Evolutionary conservation across 2,888 invertebrate genomes (phyloP).

Genomic region (Beris morrisii): DNA sequence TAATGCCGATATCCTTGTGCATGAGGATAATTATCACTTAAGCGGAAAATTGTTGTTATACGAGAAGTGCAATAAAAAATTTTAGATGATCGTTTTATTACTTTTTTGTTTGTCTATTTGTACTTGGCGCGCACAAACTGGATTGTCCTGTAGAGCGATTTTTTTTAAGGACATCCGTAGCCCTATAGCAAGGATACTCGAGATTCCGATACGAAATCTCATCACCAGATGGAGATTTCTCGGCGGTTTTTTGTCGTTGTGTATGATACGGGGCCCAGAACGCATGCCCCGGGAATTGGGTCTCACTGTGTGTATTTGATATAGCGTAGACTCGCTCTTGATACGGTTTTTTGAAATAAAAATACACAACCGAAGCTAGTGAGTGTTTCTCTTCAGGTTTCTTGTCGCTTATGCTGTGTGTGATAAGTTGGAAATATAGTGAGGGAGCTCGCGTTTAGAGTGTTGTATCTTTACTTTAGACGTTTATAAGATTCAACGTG

Average conservation of each 20-base stretch:
- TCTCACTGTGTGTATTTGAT: not conserved
- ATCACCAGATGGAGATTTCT: conserved; percentile 49
- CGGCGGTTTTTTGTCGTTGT: not conserved
- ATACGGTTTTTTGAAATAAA: too few species aligned
- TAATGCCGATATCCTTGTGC: conserved; percentile 1
- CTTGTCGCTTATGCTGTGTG: not conserved
- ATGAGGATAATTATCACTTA: conserved; percentile 50
- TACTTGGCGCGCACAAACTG: conserved; percentile 5
- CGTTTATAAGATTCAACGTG: too few species aligned
- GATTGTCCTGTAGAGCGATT: conserved; percentile 8
- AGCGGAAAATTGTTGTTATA: conserved; percentile 49
- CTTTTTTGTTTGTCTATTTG: conserved; percentile 31
- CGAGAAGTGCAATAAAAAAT: conserved; percentile 30
- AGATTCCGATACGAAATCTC: conserved; percentile 42
- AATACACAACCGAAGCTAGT: too few species aligned
- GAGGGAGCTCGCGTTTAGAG: conserved; percentile 19
- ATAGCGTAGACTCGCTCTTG: not conserved
- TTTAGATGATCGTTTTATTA: conserved; percentile 31
- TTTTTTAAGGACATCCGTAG: conserved; percentile 7
- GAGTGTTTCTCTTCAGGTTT: conserved; percentile 12
- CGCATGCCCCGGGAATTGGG: conserved; percentile 23
- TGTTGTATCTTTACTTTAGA: not conserved
- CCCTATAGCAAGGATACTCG: conserved; percentile 26
- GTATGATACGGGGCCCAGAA: conserved; percentile 6
- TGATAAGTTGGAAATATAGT: not conserved